Conservation (phyloP, 1,140 invertebrate genomes). For the Cecropterus lyciades region DNA sequence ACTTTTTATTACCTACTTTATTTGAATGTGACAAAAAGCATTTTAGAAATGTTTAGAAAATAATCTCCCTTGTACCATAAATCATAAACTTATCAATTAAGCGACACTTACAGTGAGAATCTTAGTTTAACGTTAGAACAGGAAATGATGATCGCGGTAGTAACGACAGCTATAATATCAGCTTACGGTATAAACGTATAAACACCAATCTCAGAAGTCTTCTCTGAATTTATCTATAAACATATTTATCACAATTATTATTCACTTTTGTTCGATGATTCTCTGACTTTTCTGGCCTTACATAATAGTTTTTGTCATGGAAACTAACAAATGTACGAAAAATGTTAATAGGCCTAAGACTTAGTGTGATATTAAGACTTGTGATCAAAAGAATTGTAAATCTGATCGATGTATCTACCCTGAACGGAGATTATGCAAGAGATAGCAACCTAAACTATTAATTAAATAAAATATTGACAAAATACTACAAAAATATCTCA, state of each 20-base stretch:
- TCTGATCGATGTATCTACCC: constrained; percentile 20
- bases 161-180: constrained; percentile 55
- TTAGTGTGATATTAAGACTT: constrained; percentile 1
- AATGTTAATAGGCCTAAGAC: constrained; percentile 32
- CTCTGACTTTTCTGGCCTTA: constrained; percentile 40
- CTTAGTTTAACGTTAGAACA: constrained; percentile 50
- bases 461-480: constrained; percentile 43
- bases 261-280: constrained; percentile 47
- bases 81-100: constrained; percentile 61
- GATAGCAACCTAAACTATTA: constrained; percentile 23
- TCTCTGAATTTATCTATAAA: constrained; percentile 36
- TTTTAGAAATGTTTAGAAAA: constrained; percentile 73
- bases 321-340: constrained; percentile 26
- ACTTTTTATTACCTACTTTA: constrained; percentile 66
- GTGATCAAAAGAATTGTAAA: not conserved
- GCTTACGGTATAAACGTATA: constrained; percentile 46
- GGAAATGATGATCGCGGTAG: constrained; percentile 46
- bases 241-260: constrained; percentile 48
- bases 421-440: constrained; percentile 11
- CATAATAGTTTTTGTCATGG: constrained; percentile 32
- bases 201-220: constrained; percentile 49
- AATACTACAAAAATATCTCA: constrained; percentile 40
- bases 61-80: constrained; percentile 78
- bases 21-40: constrained; percentile 69
- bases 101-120: constrained; percentile 67